These are phyloP conservation scores for Cetoscarus ocellatus DNA, from an alignment of 2,797 vertebrate species.

Conservation along the genomic window DNA sequence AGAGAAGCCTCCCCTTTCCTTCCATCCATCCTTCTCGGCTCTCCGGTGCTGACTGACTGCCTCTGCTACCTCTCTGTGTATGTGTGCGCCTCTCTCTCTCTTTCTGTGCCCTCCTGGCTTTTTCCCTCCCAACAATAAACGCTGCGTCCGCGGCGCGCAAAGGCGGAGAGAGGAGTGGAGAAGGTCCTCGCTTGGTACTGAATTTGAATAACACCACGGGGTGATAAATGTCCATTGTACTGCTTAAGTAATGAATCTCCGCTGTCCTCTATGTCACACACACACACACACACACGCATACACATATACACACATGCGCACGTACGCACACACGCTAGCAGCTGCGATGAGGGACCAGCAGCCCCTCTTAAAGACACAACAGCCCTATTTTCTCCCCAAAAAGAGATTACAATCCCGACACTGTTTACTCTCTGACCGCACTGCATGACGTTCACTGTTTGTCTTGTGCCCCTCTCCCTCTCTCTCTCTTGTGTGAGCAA, in stretches of 20 bases:
- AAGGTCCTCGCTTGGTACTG: conserved; percentile 98
- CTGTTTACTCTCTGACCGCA: conserved; percentile 86
- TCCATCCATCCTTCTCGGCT: conserved; percentile 66
- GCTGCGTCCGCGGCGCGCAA: conserved; percentile 87
- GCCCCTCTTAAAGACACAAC: conserved; percentile 98
- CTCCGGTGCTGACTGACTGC: conserved; percentile 75
- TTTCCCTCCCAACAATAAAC: conserved; percentile 91
- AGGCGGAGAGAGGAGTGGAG: conserved; percentile 88
- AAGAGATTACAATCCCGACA: conserved; percentile 86
- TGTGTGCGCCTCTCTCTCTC: conserved; percentile 61
- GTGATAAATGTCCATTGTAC: conserved; percentile 99
- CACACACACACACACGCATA: conserved; percentile 71
- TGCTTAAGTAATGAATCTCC: conserved; percentile 99
- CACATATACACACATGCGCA: conserved; percentile 63
- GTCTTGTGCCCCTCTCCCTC: conserved; percentile 68
- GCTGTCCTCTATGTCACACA: conserved; percentile 92
- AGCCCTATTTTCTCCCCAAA: conserved; percentile 84
- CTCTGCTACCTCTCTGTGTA: conserved; percentile 69
- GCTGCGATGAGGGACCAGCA: conserved; percentile 96
- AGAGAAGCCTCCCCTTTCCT: conserved; percentile 25
- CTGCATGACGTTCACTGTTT: conserved; percentile 85
- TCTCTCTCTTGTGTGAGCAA: conserved; percentile 73
- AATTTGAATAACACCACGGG: conserved; percentile 99
- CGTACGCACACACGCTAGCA: conserved; percentile 84
- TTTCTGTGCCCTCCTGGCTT: conserved; percentile 83